A percentile compares a stretch with the other conserved stretches of the same genome.
Conservation (phyloP, 2,797 vertebrate species). For the Selene dorsalis region DNA sequence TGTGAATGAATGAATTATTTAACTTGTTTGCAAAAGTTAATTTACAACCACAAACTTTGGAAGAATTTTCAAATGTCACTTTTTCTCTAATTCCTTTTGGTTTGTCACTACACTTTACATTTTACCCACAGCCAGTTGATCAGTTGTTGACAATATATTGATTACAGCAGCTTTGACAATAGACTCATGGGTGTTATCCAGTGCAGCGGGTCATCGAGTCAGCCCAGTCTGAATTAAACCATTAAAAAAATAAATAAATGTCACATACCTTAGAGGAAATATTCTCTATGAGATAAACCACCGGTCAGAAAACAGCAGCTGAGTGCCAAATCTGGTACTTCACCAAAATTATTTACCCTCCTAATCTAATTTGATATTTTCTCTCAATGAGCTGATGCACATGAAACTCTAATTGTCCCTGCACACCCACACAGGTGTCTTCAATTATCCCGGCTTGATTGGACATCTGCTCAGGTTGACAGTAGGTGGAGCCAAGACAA, state of each 20-base stretch:
- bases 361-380: conserved; percentile 18
- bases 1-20: too few species aligned
- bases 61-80: too few species aligned
- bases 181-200: not conserved
- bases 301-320: not conserved
- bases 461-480: conserved; percentile 19
- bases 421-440: conserved; percentile 31
- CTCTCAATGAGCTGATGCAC: conserved; percentile 6
- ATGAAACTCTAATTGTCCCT: not conserved
- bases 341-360: not conserved
- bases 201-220: not conserved
- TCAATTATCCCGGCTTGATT: conserved; percentile 6
- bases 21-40: not conserved
- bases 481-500: not conserved
- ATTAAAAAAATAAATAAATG: not conserved
- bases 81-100: too few species aligned
- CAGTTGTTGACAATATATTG: not conserved
- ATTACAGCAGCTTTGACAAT: not conserved
- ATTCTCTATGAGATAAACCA: not conserved
- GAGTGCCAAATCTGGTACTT: not conserved
- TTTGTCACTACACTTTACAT: not conserved
- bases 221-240: not conserved
- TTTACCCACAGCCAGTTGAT: not conserved
- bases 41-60: too few species aligned
- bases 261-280: not conserved